phyloP scores from a whole-genome alignment of 1,140 invertebrate species.

The Teleopsis dalmanni region DNA sequence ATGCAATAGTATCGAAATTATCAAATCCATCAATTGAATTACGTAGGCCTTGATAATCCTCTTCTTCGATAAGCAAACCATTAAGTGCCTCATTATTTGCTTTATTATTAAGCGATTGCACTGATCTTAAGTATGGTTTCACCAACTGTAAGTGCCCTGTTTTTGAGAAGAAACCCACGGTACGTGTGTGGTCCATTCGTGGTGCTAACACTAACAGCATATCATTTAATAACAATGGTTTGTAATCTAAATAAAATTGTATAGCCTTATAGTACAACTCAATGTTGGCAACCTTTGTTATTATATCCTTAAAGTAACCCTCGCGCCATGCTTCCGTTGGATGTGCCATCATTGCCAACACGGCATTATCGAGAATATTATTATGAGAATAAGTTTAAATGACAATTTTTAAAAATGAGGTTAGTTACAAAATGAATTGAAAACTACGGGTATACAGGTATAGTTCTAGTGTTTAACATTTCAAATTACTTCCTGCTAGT shows the following conservation, averaged over 20 bases:
- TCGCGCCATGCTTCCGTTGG: constrained; percentile 99
- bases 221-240: constrained; percentile 94
- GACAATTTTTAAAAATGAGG: no score
- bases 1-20: constrained; percentile 98
- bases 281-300: constrained; percentile 98
- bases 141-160: constrained; percentile 87
- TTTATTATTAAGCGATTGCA: constrained; percentile 98
- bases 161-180: constrained; percentile 66
- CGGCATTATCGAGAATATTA: constrained; percentile 99
- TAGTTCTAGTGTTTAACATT: no score
- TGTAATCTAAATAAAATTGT: constrained; percentile 98
- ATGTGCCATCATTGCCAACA: constrained; percentile 98
- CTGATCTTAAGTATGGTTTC: constrained; percentile 94
- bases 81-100: constrained; percentile 99
- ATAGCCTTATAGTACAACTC: constrained; percentile 99
- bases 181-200: constrained; percentile 93
- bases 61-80: constrained; percentile 94
- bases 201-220: constrained; percentile 92
- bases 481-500: no score
- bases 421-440: no score
- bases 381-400: no score
- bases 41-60: constrained; percentile 93
- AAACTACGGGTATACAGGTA: no score
- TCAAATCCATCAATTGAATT: constrained; percentile 99
- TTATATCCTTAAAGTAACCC: constrained; percentile 98